A percentile compares a stretch with the other conserved stretches of the same genome.
phyloP scores from a whole-genome alignment of 1,140 invertebrate species.

The Tribolium castaneum region DNA sequence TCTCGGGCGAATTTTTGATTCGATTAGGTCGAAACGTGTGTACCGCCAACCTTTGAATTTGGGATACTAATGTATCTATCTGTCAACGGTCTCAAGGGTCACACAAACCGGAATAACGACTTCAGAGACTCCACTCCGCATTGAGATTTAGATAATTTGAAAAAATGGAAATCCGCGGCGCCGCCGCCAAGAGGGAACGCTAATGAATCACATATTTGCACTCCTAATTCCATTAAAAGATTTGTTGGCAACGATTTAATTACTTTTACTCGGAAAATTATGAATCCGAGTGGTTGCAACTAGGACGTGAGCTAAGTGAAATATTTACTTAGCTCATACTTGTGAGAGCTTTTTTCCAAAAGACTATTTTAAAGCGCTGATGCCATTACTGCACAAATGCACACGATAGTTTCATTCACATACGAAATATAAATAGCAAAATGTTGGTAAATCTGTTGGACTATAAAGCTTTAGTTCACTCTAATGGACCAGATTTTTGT shows the following conservation, averaged over 20 bases:
- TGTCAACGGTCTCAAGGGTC: slow-evolving; percentile 21
- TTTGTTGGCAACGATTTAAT: neutral
- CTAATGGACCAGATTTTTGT: neutral
- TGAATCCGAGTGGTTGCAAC: too few relatives aligned
- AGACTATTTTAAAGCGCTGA: too few relatives aligned
- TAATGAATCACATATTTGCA: slow-evolving; percentile 10
- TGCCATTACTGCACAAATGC: too few relatives aligned
- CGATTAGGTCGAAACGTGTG: slow-evolving; percentile 9
- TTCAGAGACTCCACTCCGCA: neutral
- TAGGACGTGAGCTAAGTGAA: too few relatives aligned
- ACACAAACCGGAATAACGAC: neutral
- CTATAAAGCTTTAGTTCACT: neutral
- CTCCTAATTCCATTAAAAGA: neutral
- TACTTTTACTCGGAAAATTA: neutral
- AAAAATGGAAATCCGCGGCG: neutral
- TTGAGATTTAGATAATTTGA: slow-evolving; percentile 3
- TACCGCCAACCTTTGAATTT: neutral
- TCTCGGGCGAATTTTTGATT: slow-evolving; percentile 12
- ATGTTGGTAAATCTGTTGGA: neutral
- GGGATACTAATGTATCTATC: slow-evolving; percentile 15
- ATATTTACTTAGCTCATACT: too few relatives aligned
- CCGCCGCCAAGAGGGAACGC: neutral
- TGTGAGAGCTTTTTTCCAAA: too few relatives aligned
- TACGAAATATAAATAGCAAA: neutral
- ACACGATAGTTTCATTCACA: too few relatives aligned